Conservation (phyloP, 2,888 invertebrate genomes). For the Epirrita christyi region DNA sequence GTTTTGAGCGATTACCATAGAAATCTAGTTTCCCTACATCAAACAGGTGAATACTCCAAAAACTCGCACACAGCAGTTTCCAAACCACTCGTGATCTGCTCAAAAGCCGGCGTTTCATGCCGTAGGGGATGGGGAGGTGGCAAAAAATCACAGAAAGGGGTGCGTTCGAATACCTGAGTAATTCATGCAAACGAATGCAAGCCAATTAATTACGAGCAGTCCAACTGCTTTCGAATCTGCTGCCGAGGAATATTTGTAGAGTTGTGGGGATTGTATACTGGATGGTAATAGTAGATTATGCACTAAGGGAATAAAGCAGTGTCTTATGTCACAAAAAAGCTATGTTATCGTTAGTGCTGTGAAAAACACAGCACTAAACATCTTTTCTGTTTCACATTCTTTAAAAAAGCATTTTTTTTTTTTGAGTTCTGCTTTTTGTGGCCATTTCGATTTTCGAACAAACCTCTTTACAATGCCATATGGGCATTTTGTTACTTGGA, state of each 20-base stretch:
- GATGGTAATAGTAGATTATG: too few species aligned
- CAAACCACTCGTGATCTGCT: conserved; percentile 28
- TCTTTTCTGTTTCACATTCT: too few species aligned
- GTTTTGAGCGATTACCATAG: background rate
- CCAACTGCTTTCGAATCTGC: conserved; percentile 72
- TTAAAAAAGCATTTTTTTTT: too few species aligned
- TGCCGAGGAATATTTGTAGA: conserved; percentile 53
- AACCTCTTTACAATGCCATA: too few species aligned
- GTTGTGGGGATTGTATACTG: conserved; percentile 39
- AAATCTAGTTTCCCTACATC: conserved; percentile 3
- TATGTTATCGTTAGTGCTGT: too few species aligned
- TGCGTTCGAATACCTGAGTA: conserved; percentile 69
- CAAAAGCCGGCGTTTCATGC: conserved; percentile 31
- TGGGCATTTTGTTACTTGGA: too few species aligned
- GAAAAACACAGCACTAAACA: too few species aligned
- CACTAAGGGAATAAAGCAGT: too few species aligned
- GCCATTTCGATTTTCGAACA: too few species aligned
- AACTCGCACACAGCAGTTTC: conserved; percentile 21
- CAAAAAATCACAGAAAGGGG: conserved; percentile 49
- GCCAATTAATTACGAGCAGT: conserved; percentile 80
- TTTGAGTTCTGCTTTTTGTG: too few species aligned
- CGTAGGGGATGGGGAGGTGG: conserved; percentile 27
- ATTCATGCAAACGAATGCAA: conserved; percentile 84
- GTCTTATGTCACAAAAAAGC: too few species aligned
- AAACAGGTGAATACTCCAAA: conserved; percentile 21